phyloP scores from a whole-genome alignment of 2,113 vertebrate species.

The Istiophorus platypterus region DNA sequence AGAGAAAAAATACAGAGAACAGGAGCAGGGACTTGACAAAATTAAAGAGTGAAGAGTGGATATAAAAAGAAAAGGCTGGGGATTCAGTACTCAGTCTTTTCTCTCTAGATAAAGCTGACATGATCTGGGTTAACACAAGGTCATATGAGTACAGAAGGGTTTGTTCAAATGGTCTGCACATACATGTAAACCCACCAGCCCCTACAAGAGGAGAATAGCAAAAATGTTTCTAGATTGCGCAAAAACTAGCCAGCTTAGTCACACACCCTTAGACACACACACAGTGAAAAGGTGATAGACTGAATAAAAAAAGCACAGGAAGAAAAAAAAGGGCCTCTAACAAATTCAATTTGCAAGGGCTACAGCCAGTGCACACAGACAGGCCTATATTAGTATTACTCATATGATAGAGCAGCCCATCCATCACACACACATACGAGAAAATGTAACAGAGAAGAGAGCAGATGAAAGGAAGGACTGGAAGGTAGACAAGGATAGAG shows the following conservation, averaged over 20 bases:
- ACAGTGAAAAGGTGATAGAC: conserved; percentile 38
- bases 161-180: conserved; percentile 19
- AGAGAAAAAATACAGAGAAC: conserved; percentile 48
- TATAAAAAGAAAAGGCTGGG: conserved; percentile 7
- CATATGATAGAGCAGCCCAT: conserved; percentile 72
- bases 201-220: neutral
- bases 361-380: conserved; percentile 65
- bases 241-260: conserved; percentile 39
- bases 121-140: conserved; percentile 25
- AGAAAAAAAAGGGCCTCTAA: conserved; percentile 51
- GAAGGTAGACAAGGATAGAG: conserved; percentile 33
- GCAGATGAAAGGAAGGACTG: conserved; percentile 34
- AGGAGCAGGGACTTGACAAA: conserved; percentile 28
- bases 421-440: conserved; percentile 59
- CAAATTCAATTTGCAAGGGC: conserved; percentile 76
- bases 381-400: conserved; percentile 78
- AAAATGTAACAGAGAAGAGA: conserved; percentile 50
- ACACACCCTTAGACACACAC: conserved; percentile 47
- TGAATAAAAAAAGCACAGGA: conserved; percentile 37
- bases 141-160: conserved; percentile 44
- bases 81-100: conserved; percentile 26
- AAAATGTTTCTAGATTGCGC: conserved; percentile 47
- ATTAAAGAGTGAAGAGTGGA: conserved; percentile 42
- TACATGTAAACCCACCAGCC: neutral
- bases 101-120: conserved; percentile 28